Base-by-base conservation (phyloP, 2,888 invertebrate species). In the Nephrotoma guestfalica region DNA sequence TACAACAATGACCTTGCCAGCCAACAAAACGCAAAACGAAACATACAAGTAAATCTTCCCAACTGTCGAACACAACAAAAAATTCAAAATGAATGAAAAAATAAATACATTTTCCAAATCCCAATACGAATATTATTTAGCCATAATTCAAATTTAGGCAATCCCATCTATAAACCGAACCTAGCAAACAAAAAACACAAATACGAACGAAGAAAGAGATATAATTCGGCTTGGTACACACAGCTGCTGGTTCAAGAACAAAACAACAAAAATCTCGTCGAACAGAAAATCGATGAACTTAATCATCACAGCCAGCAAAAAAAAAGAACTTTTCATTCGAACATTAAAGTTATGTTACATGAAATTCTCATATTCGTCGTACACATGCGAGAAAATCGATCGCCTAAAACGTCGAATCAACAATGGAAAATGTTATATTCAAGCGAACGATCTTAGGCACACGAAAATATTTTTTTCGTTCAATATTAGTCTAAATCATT, bases 181-280 rank as follows among this genome's bases (percentile, higher is more conserved):
- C 71, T 30, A 57, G 7, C 11, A 51, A n/a, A 51, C 15, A 15
- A 57, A 57, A 57, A 57, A 6, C 15, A 6, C 51, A 7, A 57
- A 57, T 57, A n/a, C 51, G 51, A 57, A 57, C n/a, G 51, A 15
- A 15, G 51, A 57, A 15, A 57, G 1, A 30, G 30, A 71, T 30
- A 30, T 71, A 30, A 71, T 71, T 71, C 71, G 71, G 71, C 71
- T 71, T 71, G 71, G 41, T 13, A 84, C 6, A 84, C n/a, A 84
- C 84, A 42, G 42, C 42, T 84, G 84, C 84, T 42, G 84, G 84
- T 57, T 86, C 85, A 86, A 86, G 42, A 87, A 83, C 86, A 83
- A 83, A 71, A 71, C 71, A 71, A 71, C 71, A 71, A 71, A 71
- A 71, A 71, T 18, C 71, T 71, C 30, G 30, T 30, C 71, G 71